A percentile compares a stretch with the other conserved stretches of the same genome.
Conservation (phyloP, 1,140 invertebrate genomes). For the Zaprionus lachaisei region DNA sequence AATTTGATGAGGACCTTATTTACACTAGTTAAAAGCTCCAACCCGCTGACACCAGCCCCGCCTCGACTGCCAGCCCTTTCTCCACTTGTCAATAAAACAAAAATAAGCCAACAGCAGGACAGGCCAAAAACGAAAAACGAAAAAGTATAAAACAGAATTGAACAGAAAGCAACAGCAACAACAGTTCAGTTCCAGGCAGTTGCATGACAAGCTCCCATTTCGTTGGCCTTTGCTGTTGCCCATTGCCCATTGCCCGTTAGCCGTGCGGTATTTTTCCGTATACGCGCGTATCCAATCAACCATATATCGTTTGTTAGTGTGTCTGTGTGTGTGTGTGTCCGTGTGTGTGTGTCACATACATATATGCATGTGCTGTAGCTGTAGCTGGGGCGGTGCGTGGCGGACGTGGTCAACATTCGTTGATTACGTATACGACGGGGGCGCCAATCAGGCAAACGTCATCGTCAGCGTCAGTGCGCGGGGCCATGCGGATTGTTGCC, state of each 20-base stretch:
- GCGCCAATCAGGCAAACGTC: slow-evolving; percentile 81
- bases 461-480: slow-evolving; percentile 62
- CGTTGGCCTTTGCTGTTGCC: slow-evolving; percentile 49
- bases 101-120: slow-evolving; percentile 58
- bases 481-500: slow-evolving; percentile 60
- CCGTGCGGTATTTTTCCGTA: slow-evolving; percentile 71
- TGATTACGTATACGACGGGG: slow-evolving; percentile 82
- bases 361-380: slow-evolving; percentile 18
- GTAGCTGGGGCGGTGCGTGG: slow-evolving; percentile 54
- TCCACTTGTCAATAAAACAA: slow-evolving; percentile 74
- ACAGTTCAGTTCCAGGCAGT: slow-evolving; percentile 44
- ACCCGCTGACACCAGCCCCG: slow-evolving; percentile 4
- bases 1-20: slow-evolving; percentile 83
- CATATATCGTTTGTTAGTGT: slow-evolving; percentile 67
- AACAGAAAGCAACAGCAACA: slow-evolving; percentile 7
- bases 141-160: slow-evolving; percentile 11
- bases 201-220: slow-evolving; percentile 77
- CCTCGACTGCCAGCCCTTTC: not conserved
- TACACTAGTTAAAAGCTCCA: slow-evolving; percentile 80
- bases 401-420: slow-evolving; percentile 81
- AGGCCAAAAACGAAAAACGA: slow-evolving; percentile 36
- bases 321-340: slow-evolving; percentile 14
- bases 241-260: slow-evolving; percentile 8
- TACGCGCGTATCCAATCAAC: slow-evolving; percentile 82
- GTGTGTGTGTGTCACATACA: slow-evolving; percentile 6